Base-by-base conservation (phyloP, 1,140 invertebrate species). In the Teleopsis dalmanni region DNA sequence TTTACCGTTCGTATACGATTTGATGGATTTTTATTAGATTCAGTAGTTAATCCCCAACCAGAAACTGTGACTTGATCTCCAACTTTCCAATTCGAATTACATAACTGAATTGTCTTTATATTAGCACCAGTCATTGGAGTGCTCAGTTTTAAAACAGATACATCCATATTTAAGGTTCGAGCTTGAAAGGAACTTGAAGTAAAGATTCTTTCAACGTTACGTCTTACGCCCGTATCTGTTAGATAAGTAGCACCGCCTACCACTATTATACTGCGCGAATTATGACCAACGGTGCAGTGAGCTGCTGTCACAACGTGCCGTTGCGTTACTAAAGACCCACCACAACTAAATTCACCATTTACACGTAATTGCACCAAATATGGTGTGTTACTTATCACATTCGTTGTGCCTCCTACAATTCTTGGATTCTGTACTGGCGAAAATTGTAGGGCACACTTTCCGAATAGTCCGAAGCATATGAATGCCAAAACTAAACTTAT, bases 291-390 rank as follows among this genome's bases (percentile, higher is more conserved):
- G 21, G 65, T 54, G 29, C 62, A 65, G 18, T 65, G 62, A 0
- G 60, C 58, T 0, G 62, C 62, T 1, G 59, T 47, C 5, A 65
- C 10, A n/a, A 65, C 57, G 36, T 59, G 41, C 1, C 37, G 35
- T 1, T 47, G 31, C 0, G 49, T 21, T 5, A 65, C 31, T 13
- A 65, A 31, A 0, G 47, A 36, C 2, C 58, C 62, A 2, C 60
- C 62, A 19, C 62, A 65, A 13, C 50, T 46, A 11, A 65, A 65
- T 0, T 46, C 26, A 0, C 7, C n/a, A 0, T 27, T 1, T 13
- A 56, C 58, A 3, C 38, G 44, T n/a, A 65, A 9, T 0, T 52
- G 37, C 1, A 65, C 50, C 2, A 65, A 6, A 42, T 54, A 65
- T 18, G 57, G 57, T 3, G 55, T 62, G 19, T 53, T 51, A 0